Evolutionary conservation across 2,113 vertebrate species (phyloP).

Genomic region (Archocentrus centrarchus): DNA sequence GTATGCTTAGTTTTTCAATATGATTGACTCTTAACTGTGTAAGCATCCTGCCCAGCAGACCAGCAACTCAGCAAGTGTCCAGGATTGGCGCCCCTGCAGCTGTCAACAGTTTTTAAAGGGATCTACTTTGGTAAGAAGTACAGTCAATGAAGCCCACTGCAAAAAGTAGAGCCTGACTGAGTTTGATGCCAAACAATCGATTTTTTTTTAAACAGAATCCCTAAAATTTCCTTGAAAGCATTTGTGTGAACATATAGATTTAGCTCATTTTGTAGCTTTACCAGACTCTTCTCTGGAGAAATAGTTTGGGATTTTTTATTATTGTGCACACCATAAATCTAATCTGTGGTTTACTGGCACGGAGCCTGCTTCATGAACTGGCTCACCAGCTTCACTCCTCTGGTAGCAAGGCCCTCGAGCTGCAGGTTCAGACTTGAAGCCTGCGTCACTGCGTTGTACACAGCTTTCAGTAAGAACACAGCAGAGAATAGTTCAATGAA

Average conservation of each 20-base stretch:
- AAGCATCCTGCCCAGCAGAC: not conserved
- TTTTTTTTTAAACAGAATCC: not conserved
- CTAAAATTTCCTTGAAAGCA: not conserved
- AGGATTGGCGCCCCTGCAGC: not conserved
- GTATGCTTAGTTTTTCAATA: too few relatives aligned
- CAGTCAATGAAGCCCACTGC: not conserved
- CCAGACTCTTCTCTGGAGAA: not conserved
- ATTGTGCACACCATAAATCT: not conserved
- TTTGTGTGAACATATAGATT: not conserved
- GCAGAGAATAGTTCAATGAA: not conserved
- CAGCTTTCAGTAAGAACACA: not conserved
- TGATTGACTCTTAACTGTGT: too few relatives aligned
- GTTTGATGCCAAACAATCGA: not conserved
- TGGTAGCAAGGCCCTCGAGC: not conserved
- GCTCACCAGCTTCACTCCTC: slow-evolving; percentile 12
- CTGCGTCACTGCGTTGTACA: not conserved
- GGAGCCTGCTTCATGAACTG: not conserved
- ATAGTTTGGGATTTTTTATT: not conserved
- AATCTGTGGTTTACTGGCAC: not conserved
- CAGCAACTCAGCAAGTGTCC: too few relatives aligned
- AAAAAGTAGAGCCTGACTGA: not conserved
- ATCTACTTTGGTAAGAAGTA: not conserved
- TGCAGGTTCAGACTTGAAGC: slow-evolving; percentile 63
- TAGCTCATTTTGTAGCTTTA: not conserved
- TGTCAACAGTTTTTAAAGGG: not conserved